phyloP scores from a whole-genome alignment of 2,797 vertebrate species.

The Hydrolagus colliei region DNA sequence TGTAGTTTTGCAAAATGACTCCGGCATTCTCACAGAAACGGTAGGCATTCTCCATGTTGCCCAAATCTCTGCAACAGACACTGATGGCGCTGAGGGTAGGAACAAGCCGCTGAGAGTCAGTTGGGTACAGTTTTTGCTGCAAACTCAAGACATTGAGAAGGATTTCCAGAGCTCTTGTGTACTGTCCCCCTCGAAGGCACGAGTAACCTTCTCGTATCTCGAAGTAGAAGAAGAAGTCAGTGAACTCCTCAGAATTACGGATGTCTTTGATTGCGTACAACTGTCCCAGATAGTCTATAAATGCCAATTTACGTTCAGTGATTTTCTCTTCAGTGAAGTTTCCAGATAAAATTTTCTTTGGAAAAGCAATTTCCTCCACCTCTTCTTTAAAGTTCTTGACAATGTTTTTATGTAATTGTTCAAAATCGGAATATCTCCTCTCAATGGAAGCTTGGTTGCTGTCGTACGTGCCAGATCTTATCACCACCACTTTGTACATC shows the following conservation, averaged over 20 bases:
- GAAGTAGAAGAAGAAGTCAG: conserved; percentile 65
- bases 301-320: conserved; percentile 63
- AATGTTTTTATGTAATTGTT: conserved; percentile 65
- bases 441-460: conserved; percentile 64
- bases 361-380: conserved; percentile 75
- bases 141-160: conserved; percentile 60
- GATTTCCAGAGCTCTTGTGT: conserved; percentile 56
- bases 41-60: conserved; percentile 59
- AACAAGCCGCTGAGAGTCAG: conserved; percentile 54
- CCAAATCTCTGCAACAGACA: conserved; percentile 77
- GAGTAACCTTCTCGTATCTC: conserved; percentile 67
- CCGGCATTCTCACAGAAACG: conserved; percentile 64
- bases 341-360: conserved; percentile 67
- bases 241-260: conserved; percentile 60
- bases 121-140: conserved; percentile 69
- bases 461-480: conserved; percentile 85
- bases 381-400: conserved; percentile 69
- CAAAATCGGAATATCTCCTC: conserved; percentile 83
- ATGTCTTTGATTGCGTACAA: conserved; percentile 61
- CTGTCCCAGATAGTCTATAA: conserved; percentile 72
- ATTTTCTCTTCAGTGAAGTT: conserved; percentile 72
- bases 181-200: conserved; percentile 75
- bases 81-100: conserved; percentile 69
- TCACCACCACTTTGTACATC: conserved; percentile 75
- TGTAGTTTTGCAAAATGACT: conserved; percentile 50